Conservation (phyloP, 2,888 invertebrate genomes). For the Pomacea canaliculata region DNA sequence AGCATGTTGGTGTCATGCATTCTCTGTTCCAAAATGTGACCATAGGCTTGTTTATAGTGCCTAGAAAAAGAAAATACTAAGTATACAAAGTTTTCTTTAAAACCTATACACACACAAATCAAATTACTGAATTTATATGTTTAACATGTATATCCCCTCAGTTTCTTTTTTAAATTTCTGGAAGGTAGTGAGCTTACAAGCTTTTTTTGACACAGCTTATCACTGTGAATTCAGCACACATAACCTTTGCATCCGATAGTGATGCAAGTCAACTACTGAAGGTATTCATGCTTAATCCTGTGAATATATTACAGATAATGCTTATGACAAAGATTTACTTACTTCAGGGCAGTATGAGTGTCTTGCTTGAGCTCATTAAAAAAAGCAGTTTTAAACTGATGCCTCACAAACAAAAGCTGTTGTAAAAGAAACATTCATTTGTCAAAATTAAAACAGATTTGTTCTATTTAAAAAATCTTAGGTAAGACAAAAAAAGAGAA, state of each 20-base stretch:
- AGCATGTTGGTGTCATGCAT: conserved; percentile 90
- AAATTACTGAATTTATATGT: no score
- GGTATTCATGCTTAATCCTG: no score
- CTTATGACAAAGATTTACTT: conserved; percentile 28
- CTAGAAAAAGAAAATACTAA: conserved; percentile 58
- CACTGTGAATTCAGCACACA: no score
- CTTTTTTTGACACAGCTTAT: no score
- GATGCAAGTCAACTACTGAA: no score
- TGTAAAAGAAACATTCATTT: conserved; percentile 18
- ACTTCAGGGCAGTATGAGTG: conserved; percentile 68
- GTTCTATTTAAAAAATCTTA: not conserved
- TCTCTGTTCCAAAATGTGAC: conserved; percentile 87
- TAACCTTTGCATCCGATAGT: no score
- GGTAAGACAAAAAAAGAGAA: no score
- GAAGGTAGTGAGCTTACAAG: no score
- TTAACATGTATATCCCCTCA: no score
- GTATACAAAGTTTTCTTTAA: not conserved
- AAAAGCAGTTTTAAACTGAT: conserved; percentile 97
- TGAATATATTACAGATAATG: no score
- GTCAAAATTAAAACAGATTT: not conserved
- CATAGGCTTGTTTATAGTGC: conserved; percentile 84
- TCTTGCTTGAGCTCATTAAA: conserved; percentile 92
- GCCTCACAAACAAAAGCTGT: conserved; percentile 87
- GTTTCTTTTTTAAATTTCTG: no score
- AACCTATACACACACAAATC: no score